phyloP scores from a whole-genome alignment of 2,888 invertebrate species.

The Caenorhabditis sp. region DNA sequence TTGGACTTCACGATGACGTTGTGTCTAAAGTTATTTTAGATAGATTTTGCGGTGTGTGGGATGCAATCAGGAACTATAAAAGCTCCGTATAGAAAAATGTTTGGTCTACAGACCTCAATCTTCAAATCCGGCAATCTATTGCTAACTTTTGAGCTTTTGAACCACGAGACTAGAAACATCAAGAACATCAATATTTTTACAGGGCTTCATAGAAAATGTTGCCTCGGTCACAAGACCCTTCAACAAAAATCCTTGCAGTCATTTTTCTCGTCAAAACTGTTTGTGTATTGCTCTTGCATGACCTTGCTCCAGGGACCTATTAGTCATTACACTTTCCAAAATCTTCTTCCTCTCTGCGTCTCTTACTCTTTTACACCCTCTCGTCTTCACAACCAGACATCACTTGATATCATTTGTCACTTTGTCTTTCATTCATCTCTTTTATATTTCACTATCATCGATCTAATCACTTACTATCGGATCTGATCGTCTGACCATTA shows the following conservation, averaged over 20 bases:
- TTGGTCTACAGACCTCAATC: too few species aligned
- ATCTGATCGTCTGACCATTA: neutral
- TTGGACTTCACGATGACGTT: constrained; percentile 16
- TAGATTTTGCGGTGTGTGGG: too few species aligned
- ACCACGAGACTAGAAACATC: neutral
- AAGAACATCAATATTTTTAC: constrained; percentile 5
- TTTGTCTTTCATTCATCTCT: constrained; percentile 25
- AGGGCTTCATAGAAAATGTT: constrained; percentile 1
- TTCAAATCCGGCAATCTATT: neutral
- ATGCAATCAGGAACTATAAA: too few species aligned
- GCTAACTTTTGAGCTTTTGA: neutral
- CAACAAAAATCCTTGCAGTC: too few species aligned
- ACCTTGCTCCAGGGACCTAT: constrained; percentile 16
- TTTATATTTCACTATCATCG: constrained; percentile 2
- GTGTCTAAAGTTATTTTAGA: neutral
- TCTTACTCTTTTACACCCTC: neutral
- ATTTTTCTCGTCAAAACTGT: neutral
- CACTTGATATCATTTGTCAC: constrained; percentile 50
- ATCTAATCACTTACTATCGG: constrained; percentile 10
- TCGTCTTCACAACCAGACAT: constrained; percentile 40
- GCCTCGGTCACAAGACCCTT: constrained; percentile 7
- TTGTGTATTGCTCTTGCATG: constrained; percentile 12
- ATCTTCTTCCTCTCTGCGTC: constrained; percentile 27
- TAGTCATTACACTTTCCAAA: constrained; percentile 25
- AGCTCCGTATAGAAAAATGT: too few species aligned